These are phyloP conservation scores for Bradypodion ventrale DNA, from an alignment of 2,797 vertebrate species.

Conservation along the genomic window DNA sequence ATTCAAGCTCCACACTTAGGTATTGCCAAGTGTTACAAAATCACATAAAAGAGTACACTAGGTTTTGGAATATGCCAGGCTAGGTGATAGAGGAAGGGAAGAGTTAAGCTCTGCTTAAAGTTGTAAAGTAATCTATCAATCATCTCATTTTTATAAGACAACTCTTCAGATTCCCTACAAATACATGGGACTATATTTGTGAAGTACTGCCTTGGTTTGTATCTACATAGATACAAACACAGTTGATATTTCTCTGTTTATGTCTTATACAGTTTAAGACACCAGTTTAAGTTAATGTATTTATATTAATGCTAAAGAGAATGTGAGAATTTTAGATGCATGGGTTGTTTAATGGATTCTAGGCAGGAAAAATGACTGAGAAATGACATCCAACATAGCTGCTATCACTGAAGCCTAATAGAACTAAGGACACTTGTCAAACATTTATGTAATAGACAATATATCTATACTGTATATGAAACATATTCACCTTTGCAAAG, in stretches of 20 bases:
- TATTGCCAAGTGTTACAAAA: no score
- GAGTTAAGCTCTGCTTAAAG: not conserved
- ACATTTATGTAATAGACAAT: not conserved
- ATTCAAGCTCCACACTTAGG: not conserved
- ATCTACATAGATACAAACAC: rapidly evolving
- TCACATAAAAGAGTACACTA: no score
- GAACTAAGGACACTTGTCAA: not conserved
- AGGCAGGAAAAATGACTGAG: not conserved
- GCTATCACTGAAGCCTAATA: not conserved
- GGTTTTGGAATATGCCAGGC: no score
- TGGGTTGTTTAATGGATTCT: not conserved
- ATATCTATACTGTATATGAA: not conserved
- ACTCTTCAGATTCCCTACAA: no score
- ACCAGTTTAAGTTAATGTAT: slow-evolving; percentile 12
- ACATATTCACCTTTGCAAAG: rapidly evolving
- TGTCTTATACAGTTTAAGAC: not conserved
- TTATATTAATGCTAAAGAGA: slow-evolving; percentile 4
- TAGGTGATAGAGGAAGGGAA: not conserved
- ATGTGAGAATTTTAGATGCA: not conserved
- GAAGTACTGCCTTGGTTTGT: not conserved
- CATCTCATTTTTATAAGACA: not conserved
- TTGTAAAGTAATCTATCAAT: not conserved
- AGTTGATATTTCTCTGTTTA: not conserved
- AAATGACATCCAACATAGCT: not conserved
- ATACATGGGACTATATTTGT: not conserved